Evolutionary conservation across 2,797 vertebrate species (phyloP), one percentile per base, ranked within the genome.

Genomic region (Synanceia verrucosa): DNA sequence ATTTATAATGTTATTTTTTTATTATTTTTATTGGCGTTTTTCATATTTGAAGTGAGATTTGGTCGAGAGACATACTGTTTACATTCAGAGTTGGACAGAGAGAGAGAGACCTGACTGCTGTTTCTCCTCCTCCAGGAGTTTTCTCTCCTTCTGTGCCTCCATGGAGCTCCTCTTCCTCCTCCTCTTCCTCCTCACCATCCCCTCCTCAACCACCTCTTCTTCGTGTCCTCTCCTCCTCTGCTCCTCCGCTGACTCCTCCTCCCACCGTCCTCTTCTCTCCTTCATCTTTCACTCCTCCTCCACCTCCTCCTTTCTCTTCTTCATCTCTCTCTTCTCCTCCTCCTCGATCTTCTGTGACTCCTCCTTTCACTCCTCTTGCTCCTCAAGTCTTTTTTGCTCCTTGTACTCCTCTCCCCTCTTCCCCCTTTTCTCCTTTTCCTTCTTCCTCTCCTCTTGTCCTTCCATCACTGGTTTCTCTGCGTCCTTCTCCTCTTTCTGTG

Each of bases 111-210:
- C 16, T 78, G 10, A 73, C 28, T 34, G 4, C 8, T 53, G 24
- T 48, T 68, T 70, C 16, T 55, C 31, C 23, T 55, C 53, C 62
- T 62, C 4, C 67, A 86, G 83, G 70, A 56, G 44, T 34, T 34
- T 48, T 53, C 10, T 37, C 62, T 31, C 52, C 66, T 39, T 19
- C 44, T 50, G 37, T 14, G 1, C 39, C 62, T 68, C 56, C 43
- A n/a, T 55, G 71, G 70, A 58, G 39, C 43, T 73, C 50, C 39
- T 51, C 71, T 6, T 67, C 59, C 3, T 55, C 66, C 4, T 57
- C 26, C 6, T 18, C 50, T 6, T 19, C 18, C 16, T 13, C 41
- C 7, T 23, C 43, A n/a, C 10, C 21, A 6, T 44, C 26, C 5
- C 19, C n/a, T 11, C 33, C 48, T 66, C 57, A 33, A 19, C 41